These are phyloP conservation scores for Eilema depressum DNA, from an alignment of 2,888 invertebrate species.

Conservation along the genomic window DNA sequence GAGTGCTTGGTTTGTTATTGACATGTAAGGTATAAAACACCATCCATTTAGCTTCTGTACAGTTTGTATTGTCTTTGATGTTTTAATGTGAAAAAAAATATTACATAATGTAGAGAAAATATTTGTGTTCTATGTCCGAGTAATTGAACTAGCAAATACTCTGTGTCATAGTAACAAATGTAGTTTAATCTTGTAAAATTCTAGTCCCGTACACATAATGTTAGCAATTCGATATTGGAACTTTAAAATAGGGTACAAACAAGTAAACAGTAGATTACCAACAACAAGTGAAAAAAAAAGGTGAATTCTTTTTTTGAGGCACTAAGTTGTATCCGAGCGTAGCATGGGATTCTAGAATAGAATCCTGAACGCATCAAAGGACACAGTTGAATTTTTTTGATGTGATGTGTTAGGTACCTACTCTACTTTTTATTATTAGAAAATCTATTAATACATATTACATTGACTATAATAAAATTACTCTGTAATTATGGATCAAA, in stretches of 20 bases:
- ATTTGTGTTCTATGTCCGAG: conserved; percentile 31
- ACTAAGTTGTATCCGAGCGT: too few relatives aligned
- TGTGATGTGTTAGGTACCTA: too few relatives aligned
- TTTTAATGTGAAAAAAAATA: conserved; percentile 54
- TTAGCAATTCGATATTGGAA: neutral
- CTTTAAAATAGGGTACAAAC: neutral
- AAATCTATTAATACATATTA: too few relatives aligned
- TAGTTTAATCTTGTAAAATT: conserved; percentile 54
- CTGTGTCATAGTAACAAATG: conserved; percentile 32
- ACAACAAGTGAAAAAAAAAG: too few relatives aligned
- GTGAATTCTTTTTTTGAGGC: too few relatives aligned
- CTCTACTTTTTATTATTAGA: too few relatives aligned
- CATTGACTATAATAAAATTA: too few relatives aligned
- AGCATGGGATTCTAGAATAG: too few relatives aligned
- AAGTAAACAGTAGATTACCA: too few relatives aligned
- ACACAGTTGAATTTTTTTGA: too few relatives aligned
- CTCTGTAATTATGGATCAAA: too few relatives aligned
- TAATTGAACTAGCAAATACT: conserved; percentile 34
- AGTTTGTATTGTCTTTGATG: conserved; percentile 78
- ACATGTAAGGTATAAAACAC: conserved; percentile 86
- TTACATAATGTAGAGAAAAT: conserved; percentile 28
- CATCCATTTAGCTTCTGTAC: conserved; percentile 85
- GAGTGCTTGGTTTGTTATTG: conserved; percentile 78
- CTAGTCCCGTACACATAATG: conserved; percentile 25
- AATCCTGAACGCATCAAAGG: too few relatives aligned